phyloP scores from a whole-genome alignment of 64 coral and sea anemone species.

The Catalaphyllia jardinei region DNA sequence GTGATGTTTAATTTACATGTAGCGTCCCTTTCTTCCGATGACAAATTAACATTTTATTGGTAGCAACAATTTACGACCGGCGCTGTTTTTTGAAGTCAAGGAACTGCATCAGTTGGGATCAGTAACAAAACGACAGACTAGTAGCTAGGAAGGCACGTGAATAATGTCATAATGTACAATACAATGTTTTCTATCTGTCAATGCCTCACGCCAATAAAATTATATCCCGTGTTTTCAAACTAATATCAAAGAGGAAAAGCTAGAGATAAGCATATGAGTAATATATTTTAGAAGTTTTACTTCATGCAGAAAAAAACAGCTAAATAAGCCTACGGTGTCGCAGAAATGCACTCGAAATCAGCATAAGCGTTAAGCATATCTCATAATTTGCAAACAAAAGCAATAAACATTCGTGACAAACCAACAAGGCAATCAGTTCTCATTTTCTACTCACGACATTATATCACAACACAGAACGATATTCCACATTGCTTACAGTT shows the following conservation, averaged over 20 bases:
- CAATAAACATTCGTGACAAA: conserved; percentile 39
- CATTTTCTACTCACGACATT: conserved; percentile 18
- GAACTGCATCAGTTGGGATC: neutral
- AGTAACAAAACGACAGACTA: neutral
- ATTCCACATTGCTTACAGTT: too few species aligned
- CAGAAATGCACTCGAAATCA: neutral
- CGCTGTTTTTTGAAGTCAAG: neutral
- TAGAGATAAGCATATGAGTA: neutral
- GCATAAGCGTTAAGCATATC: neutral
- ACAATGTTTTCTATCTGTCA: conserved; percentile 3
- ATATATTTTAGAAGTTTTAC: neutral
- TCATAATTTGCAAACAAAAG: neutral
- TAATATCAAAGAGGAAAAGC: neutral
- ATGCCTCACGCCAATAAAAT: neutral
- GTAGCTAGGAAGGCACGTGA: neutral
- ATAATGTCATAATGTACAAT: neutral
- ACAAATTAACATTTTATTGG: neutral
- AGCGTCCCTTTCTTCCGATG: neutral
- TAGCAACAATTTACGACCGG: neutral
- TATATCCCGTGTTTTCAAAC: neutral
- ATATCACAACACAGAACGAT: neutral
- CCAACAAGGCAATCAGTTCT: neutral
- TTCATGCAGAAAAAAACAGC: neutral
- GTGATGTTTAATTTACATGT: neutral
- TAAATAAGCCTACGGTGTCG: neutral